Percentiles rank a stretch among this genome's conserved stretches.
phyloP scores from a whole-genome alignment of 2,113 vertebrate genomes.

The Lutjanus erythropterus region DNA sequence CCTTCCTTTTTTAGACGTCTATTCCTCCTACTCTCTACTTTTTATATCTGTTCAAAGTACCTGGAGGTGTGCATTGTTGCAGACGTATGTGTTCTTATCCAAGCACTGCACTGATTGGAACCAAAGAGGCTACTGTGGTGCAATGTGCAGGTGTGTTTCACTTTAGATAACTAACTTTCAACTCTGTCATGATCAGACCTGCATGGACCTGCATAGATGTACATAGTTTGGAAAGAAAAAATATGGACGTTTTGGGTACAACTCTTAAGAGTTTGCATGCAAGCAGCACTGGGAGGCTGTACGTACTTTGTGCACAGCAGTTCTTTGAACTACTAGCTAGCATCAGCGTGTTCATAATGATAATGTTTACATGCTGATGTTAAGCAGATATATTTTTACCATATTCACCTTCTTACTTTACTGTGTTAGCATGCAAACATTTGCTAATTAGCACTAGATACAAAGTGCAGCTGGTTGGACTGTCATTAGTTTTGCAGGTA shows the following conservation, averaged over 20 bases:
- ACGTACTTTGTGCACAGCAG: neutral
- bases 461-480: neutral
- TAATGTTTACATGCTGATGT: neutral
- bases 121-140: conserved; percentile 16
- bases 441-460: neutral
- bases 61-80: conserved; percentile 59
- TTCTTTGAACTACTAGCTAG: neutral
- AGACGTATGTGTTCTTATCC: conserved; percentile 20
- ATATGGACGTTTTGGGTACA: neutral
- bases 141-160: conserved; percentile 17
- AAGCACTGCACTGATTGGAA: conserved; percentile 43
- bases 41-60: conserved; percentile 61
- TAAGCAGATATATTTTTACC: too few species aligned
- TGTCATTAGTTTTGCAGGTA: neutral
- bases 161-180: neutral
- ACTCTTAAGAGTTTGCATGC: neutral
- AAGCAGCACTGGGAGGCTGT: neutral
- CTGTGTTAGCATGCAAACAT: neutral
- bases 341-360: neutral
- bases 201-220: neutral
- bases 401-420: neutral
- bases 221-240: neutral
- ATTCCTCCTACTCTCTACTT: conserved; percentile 67
- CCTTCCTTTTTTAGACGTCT: conserved; percentile 54
- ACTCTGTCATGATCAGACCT: neutral